Evolutionary conservation across 2,888 invertebrate species (phyloP), one percentile per base, ranked within the genome.

Genomic region (Creontiades dilutus): DNA sequence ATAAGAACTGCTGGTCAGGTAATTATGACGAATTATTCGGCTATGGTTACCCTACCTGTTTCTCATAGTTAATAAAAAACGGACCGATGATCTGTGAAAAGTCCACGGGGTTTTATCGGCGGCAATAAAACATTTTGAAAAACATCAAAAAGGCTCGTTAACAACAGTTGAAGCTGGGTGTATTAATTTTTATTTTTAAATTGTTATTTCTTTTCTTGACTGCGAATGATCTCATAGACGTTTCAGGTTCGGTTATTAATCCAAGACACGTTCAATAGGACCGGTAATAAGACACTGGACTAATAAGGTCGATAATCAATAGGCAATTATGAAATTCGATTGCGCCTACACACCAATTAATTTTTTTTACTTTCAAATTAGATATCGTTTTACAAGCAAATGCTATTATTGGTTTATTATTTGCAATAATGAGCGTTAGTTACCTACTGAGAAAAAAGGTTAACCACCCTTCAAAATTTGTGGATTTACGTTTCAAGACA

Each of bases 141-240:
- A 68, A 68, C 68, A 68, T 68, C 68, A 68, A 68, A 23, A 68
- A 68, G 68, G n/a, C 68, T 68, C 23, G 68, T 68, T 68, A 68
- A 68, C 68, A 68, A 68, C 68, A 23, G 16, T 61, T 61, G 23
- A 68, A 23, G 13, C 68, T 11, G 13, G 68, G 68, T 68, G 23
- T 68, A 68, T 68, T 68, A 68, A 68, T 68, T 68, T 57, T 68
- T 68, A 68, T 68, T 68, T 68, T 23, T 68, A 68, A 68, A 68
- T 23, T 68, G 23, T 68, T 68, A 68, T 68, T 27, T 68, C 68
- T 23, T 68, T 68, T 27, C 68, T 68, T 23, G 68, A 19, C 12
- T 23, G 23, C 68, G 68, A 68, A 68, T 23, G 68, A 68, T 68
- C 68, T 68, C 68, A 23, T 68, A 23, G 68, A 68, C 68, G 68